Base-by-base conservation (phyloP, 2,888 invertebrate genomes). In the Zonitis immaculata region DNA sequence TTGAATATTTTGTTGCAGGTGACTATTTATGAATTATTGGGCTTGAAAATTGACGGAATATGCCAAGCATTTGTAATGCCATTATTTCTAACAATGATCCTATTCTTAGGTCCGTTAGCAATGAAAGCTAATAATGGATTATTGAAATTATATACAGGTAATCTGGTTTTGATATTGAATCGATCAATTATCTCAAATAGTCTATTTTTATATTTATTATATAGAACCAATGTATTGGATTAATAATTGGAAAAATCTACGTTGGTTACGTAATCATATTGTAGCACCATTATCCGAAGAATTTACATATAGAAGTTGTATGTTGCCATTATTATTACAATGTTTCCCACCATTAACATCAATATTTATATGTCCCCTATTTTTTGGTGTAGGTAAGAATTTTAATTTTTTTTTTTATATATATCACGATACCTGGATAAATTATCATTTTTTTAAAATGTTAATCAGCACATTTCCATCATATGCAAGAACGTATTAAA, bases 201-300 rank as follows among this genome's bases (percentile, higher is more conserved):
- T n/a, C n/a, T n/a, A n/a, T n/a, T n/a, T n/a, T n/a, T n/a, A n/a
- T n/a, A n/a, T n/a, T n/a, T n/a, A n/a, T n/a, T n/a, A n/a, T n/a
- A n/a, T 52, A 71, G 75, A 73, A 54, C 72, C 72, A 47, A 67
- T 64, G 60, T 69, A 72, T 61, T 87, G 92, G 91, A 73, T 83
- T 50, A 82, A 82, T 50, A 87, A 84, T 63, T 77, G 87, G 56
- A 82, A 62, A 64, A 89, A 90, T 65, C 77, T 91, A 49, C 83
- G 89, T 26, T 95, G 94, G 93, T 80, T 94, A 65, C 80, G 96
- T 56, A 94, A 93, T 73, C 89, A 91, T 70, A 76, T 95, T 25
- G 89, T 95, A 65, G 95, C 95, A 1, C 97, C 96, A 0, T 73
- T 96, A 47, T 91, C 95, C 52, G 97, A 97, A 76, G 97, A 97